phyloP scores from a whole-genome alignment of 2,797 vertebrate species.

The Scolopax bukidnonensis region DNA sequence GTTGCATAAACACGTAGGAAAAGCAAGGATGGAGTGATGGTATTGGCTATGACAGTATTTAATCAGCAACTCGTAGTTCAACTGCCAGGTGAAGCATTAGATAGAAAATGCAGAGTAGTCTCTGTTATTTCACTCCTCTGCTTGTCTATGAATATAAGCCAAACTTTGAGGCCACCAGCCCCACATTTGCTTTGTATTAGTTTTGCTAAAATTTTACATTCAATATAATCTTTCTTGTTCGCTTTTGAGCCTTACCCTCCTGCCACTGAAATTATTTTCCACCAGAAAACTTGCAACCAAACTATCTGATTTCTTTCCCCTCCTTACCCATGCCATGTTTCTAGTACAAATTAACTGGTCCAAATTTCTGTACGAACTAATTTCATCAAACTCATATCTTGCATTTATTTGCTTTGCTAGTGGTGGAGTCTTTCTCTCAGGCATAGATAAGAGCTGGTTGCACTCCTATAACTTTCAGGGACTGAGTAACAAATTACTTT shows the following conservation, averaged over 20 bases:
- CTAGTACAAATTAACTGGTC: neutral
- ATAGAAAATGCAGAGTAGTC: neutral
- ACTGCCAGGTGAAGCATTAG: slow-evolving; percentile 8
- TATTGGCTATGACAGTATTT: slow-evolving; percentile 12
- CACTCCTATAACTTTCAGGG: neutral
- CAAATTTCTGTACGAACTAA: neutral
- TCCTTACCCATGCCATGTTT: neutral
- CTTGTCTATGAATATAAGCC: neutral
- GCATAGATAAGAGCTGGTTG: neutral
- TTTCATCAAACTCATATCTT: neutral
- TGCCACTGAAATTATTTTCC: neutral
- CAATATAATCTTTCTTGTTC: neutral
- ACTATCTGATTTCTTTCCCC: neutral
- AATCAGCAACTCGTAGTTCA: slow-evolving; percentile 30
- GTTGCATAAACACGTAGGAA: neutral
- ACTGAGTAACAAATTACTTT: neutral
- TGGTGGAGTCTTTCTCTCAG: neutral
- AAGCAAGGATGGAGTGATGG: slow-evolving; percentile 23
- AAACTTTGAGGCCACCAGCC: neutral
- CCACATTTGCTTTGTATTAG: too few relatives aligned
- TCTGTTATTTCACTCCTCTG: neutral
- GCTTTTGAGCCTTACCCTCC: neutral
- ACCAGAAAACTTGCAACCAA: neutral
- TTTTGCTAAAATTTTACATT: neutral
- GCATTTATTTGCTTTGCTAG: neutral